Conservation (phyloP, 2,113 vertebrate species). For the Felis chaus region DNA sequence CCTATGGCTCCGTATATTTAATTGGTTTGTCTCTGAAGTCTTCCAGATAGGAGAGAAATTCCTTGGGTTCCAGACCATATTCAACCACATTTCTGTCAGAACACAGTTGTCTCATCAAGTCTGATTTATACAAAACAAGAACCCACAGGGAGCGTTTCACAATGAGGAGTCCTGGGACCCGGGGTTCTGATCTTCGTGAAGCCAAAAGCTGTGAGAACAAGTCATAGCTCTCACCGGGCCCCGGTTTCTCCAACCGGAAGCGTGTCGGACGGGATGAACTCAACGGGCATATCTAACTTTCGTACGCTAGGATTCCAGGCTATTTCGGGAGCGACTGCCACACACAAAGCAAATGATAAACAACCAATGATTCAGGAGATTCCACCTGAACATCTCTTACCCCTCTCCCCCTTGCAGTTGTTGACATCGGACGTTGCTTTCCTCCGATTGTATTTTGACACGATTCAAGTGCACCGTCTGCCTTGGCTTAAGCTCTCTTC, state of each 20-base stretch:
- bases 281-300: neutral
- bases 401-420: neutral
- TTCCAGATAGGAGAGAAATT: conserved; percentile 27
- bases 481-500: neutral
- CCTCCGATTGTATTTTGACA: conserved; percentile 21
- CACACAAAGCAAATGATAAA: neutral
- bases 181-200: neutral
- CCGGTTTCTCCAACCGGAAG: neutral
- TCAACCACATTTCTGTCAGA: conserved; percentile 19
- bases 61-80: neutral
- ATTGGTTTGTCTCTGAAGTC: neutral
- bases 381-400: neutral
- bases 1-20: neutral
- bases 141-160: neutral
- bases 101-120: neutral
- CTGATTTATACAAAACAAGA: neutral
- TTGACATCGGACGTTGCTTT: neutral
- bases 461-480: neutral
- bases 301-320: neutral
- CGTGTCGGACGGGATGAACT: neutral
- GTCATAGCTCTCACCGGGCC: neutral
- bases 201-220: neutral
- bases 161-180: neutral
- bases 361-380: neutral
- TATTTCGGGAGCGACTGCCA: neutral